Evolutionary conservation across 2,797 vertebrate genomes (phyloP), one percentile per base, ranked within the genome.

Genomic region (Anniella stebbinsi): DNA sequence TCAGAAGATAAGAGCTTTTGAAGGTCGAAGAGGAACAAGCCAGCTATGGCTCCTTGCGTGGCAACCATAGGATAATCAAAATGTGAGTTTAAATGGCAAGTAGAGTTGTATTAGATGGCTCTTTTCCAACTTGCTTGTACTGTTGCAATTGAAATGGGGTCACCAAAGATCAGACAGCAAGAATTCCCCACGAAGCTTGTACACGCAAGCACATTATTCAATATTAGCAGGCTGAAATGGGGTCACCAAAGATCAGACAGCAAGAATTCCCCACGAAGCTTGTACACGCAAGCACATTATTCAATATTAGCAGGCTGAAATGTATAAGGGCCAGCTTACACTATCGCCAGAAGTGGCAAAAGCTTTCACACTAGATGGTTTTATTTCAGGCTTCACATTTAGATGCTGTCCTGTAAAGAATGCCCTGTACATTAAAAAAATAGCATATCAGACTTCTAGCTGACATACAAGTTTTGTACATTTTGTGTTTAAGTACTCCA

Each of bases 171-270:
- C 57, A 77, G 17, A 2, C n/a, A 67, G 41, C 3, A 17, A 41
- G 4, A 38, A 2, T 10, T 60, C 36, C 45, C 28, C 36, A 15
- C 51, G 75, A 76, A 60, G 41, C 70, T 75, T 63, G 4, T 15
- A 66, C 17, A 66, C n/a, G 66, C 36, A 8, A 48, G 33, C 11
- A 76, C 12, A 84, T 54, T n/a, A 73, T 63, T 75, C 51, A 25
- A 38, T 60, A 70, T 88, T 88, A 73, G 28, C 69, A 73, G 69
- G 45, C 63, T n/a, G n/a, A n/a, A n/a, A n/a, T n/a, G n/a, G 28
- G 18, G 12, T 13, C 33, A 30, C 7, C 9, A 41, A n/a, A 36
- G 82, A 57, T 33, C 57, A 77, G 17, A 2, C n/a, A 67, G 41
- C 3, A 17, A 41, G 4, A 38, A 2, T 10, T 60, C 36, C 45